phyloP scores from a whole-genome alignment of 1,140 invertebrate species.

The Bombus pascuorum region DNA sequence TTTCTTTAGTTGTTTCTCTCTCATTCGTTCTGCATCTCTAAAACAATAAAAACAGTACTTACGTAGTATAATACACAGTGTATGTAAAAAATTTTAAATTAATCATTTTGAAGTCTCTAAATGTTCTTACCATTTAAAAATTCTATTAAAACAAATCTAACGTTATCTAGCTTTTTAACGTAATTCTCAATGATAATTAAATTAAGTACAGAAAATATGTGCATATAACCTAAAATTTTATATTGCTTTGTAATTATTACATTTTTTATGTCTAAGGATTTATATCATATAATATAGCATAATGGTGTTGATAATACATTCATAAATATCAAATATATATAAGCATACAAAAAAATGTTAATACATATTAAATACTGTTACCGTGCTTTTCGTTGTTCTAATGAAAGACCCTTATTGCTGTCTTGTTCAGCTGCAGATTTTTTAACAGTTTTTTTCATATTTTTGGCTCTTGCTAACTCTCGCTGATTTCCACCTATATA shows the following conservation, averaged over 20 bases:
- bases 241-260: background rate
- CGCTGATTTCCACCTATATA: constrained; percentile 85
- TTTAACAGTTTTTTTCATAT: constrained; percentile 84
- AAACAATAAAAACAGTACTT: constrained; percentile 13
- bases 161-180: background rate
- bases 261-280: background rate
- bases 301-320: background rate
- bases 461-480: constrained; percentile 87
- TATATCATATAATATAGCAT: background rate
- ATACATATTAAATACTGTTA: constrained; percentile 52
- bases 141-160: background rate
- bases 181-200: background rate
- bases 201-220: no score
- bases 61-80: background rate
- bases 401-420: constrained; percentile 84
- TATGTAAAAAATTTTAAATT: background rate
- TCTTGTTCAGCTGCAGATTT: constrained; percentile 83
- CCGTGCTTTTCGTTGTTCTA: constrained; percentile 85
- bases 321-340: background rate
- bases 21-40: constrained; percentile 86
- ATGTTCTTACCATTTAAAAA: background rate
- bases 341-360: background rate
- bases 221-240: background rate
- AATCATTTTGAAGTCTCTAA: background rate
- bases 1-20: constrained; percentile 84